These are phyloP conservation scores for Yoshiicerus persimilis DNA, from an alignment of 1,140 invertebrate species.

Conservation along the genomic window DNA sequence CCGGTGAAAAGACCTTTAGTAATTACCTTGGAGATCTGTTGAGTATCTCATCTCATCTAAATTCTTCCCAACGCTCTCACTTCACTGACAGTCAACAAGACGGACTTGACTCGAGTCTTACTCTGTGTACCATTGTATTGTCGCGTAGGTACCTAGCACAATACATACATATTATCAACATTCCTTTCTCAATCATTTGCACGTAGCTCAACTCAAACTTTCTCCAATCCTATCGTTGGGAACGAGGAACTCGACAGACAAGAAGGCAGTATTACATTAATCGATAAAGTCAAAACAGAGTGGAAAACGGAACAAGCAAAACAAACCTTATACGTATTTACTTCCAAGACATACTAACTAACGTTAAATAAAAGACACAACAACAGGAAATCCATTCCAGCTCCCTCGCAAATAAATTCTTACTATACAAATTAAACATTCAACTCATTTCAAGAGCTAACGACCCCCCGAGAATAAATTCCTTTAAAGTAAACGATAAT, in stretches of 20 bases:
- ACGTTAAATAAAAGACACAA: neutral
- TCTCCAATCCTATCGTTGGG: neutral
- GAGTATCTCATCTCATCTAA: neutral
- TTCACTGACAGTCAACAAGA: neutral
- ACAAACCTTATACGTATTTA: neutral
- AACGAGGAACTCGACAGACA: neutral
- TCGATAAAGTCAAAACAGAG: neutral
- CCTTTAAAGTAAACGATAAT: neutral
- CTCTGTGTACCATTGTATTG: neutral
- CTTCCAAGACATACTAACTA: neutral
- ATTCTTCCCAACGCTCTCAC: neutral
- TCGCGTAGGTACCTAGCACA: neutral
- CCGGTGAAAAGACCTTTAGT: neutral
- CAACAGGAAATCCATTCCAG: neutral
- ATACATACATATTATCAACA: neutral
- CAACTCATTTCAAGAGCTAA: neutral
- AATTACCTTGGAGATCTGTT: neutral
- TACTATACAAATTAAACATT: neutral
- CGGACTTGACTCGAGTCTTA: neutral
- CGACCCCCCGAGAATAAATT: neutral
- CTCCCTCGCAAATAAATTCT: neutral
- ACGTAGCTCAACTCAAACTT: neutral
- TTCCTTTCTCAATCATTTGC: slow-evolving; percentile 10
- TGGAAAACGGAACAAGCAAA: neutral
- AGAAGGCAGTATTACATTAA: neutral